Evolutionary conservation across 1,140 invertebrate genomes (phyloP), one percentile per base, ranked within the genome.

Genomic region (Zaprionus ornatus): DNA sequence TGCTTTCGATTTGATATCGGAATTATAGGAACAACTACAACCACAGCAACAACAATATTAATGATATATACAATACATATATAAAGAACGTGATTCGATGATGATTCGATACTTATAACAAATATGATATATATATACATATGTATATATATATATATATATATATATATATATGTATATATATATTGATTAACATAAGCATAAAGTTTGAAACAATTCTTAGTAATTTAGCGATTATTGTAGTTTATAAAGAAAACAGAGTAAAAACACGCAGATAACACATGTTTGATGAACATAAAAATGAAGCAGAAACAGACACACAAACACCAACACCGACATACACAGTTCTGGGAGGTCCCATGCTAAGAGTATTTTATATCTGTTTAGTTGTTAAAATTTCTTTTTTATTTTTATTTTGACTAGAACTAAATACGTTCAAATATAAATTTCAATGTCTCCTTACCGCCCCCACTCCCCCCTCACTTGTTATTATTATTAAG

Each of bases 71-170:
- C 54, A 78, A 64, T 67, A 42, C 50, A 77, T 59, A 69, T 59
- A 70, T 63, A 81, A 66, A 56, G 60, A 83, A 74, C 83, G 77
- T 80, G 82, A 84, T 83, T 77, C 72, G 80, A 79, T 68, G 56
- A 74, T 50, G 42, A 61, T 74, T 69, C 68, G 72, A 74, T 77
- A 79, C 77, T 77, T 72, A 75, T 75, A 64, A 42, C 40, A 50
- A 50, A 73, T 59, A 59, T 27, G 15, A 56, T 25, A 64, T 64
- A 64, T 64, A 67, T 67, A 65, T 59, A 37, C 19, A 42, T 21
- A 56, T 42, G 15, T 40, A 56, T 42, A 56, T 45, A 25, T 57
- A 45, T 48, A 61, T 56, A 42, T 40, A 60, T 65, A 57, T 60
- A 55, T 65, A 48, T 56, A 62, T 68, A 32, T 40, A 60, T 65